Conservation (phyloP, 2,113 vertebrate genomes). For the Parus major region DNA sequence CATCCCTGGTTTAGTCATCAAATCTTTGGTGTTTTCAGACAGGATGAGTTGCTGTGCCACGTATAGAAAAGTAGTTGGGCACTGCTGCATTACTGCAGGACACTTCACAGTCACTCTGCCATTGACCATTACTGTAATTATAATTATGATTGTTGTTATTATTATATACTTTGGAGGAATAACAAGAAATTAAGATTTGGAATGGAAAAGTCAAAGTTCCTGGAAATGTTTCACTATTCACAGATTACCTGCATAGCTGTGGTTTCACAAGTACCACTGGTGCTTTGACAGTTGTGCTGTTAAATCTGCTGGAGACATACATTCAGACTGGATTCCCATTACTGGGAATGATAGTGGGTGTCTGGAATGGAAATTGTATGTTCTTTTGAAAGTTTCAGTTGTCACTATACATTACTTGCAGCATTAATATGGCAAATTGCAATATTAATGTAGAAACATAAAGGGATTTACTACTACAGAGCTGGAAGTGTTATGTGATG, state of each 20-base stretch:
- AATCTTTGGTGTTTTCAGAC: neutral
- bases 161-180: neutral
- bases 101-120: neutral
- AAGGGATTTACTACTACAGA: constrained; percentile 47
- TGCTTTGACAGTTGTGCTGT: neutral
- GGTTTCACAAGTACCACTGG: constrained; percentile 15
- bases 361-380: constrained; percentile 46
- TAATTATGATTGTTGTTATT: neutral
- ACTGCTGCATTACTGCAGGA: neutral
- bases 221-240: neutral
- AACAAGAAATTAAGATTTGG: neutral
- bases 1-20: neutral
- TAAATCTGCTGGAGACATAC: neutral
- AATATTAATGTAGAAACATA: constrained; percentile 14
- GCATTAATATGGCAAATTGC: constrained; percentile 41
- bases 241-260: neutral
- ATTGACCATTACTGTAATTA: neutral
- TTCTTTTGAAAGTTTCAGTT: constrained; percentile 44
- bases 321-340: neutral
- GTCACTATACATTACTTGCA: constrained; percentile 13
- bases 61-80: neutral
- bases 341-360: constrained; percentile 44
- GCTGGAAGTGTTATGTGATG: constrained; percentile 42
- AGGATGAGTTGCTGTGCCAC: neutral
- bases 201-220: constrained; percentile 16